Conservation (phyloP, 2,888 invertebrate genomes). For the Eremobia ochroleuca region DNA sequence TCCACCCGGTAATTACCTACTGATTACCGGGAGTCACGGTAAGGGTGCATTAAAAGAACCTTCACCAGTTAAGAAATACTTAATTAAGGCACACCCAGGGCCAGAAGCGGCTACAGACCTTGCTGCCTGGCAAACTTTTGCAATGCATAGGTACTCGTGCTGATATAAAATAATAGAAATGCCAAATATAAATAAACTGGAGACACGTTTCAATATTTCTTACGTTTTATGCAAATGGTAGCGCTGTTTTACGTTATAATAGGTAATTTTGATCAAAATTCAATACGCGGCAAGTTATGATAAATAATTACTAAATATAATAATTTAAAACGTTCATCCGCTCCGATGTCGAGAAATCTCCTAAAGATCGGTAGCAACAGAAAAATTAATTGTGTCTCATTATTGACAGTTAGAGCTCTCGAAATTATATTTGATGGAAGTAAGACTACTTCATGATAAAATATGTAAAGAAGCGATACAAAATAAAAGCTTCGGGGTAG, state of each 20-base stretch:
- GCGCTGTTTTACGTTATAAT: not conserved
- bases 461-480: not conserved
- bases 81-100: conserved; percentile 3
- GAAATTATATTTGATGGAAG: not conserved
- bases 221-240: not conserved
- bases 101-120: not conserved
- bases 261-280: not conserved
- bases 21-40: conserved; percentile 42
- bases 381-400: too few species aligned
- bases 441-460: not conserved
- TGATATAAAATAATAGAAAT: not conserved
- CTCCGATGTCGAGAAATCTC: too few species aligned
- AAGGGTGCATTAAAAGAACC: conserved; percentile 18
- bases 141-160: not conserved
- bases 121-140: not conserved
- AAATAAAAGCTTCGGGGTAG: not conserved
- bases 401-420: not conserved
- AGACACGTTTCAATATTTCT: not conserved
- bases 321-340: not conserved
- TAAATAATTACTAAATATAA: not conserved
- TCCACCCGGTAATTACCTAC: conserved; percentile 4
- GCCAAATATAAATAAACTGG: not conserved
- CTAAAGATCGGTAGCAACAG: too few species aligned
- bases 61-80: not conserved
- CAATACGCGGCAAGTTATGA: not conserved